These are phyloP conservation scores for Cynopterus sphinx DNA, from an alignment of 2,797 vertebrate species.

Conservation along the genomic window DNA sequence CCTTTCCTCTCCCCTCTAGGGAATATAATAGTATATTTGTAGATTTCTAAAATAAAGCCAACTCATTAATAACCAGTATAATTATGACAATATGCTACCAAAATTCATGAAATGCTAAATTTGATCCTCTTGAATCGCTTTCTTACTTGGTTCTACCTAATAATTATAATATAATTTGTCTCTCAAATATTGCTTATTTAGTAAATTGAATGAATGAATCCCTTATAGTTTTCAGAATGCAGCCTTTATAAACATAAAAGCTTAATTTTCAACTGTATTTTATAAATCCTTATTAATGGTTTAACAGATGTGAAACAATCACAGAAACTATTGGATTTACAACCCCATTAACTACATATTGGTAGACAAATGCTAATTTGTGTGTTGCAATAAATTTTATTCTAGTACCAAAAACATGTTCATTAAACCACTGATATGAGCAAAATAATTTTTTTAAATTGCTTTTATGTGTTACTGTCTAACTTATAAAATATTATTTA, in stretches of 20 bases:
- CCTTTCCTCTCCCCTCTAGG: background rate
- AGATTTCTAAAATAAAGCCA: background rate
- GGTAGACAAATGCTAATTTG: slow-evolving; percentile 61
- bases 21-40: background rate
- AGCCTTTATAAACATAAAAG: slow-evolving; percentile 42
- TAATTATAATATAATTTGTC: slow-evolving; percentile 36
- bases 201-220: slow-evolving; percentile 15
- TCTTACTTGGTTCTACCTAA: background rate
- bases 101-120: background rate
- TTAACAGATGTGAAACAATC: slow-evolving; percentile 70
- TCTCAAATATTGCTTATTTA: slow-evolving; percentile 39
- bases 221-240: slow-evolving; percentile 50
- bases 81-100: background rate
- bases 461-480: background rate
- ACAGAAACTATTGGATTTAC: slow-evolving; percentile 62
- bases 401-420: slow-evolving; percentile 50
- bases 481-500: background rate
- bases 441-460: background rate
- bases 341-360: slow-evolving; percentile 66
- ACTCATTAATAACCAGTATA: background rate
- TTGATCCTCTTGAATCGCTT: background rate
- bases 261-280: slow-evolving; percentile 62
- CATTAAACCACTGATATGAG: slow-evolving; percentile 57
- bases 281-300: slow-evolving; percentile 61
- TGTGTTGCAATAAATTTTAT: slow-evolving; percentile 61